Evolutionary conservation across 2,797 vertebrate species (phyloP), one percentile per base, ranked within the genome.

Genomic region (Mormyrus hasselquistii): DNA sequence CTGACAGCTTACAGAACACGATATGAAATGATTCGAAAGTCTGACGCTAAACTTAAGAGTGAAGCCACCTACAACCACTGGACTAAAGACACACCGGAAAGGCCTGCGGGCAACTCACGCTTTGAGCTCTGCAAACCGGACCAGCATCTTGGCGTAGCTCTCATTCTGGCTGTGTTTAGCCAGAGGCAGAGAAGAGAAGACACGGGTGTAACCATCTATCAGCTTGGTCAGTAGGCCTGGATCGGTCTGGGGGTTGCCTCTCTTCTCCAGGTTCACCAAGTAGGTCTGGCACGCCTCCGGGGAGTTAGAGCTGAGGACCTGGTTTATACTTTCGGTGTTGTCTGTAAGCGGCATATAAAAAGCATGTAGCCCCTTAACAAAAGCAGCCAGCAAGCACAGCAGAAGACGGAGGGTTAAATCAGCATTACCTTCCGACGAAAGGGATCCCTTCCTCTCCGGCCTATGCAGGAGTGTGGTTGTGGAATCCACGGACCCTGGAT

Each of bases 111-210:
- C 47, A 92, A 92, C 93, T 96, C 87, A 99, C 98, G 95, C 97
- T 93, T 96, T 99, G 87, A 99, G 94, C 91, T 99, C 97, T 0
- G 98, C 98, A 93, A 98, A 99, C 94, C 97, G 95, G 91, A 99
- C 97, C 88, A 99, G 94, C 92, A 99, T 98, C 90, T 93, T 95
- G 93, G 98, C 98, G 55, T 98, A 99, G 95, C 95, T 97, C 94
- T 96, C 93, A 83, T 97, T 96, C 91, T 97, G 96, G 90, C 96
- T 96, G 89, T 97, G 96, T 69, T 97, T 96, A 92, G 96, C 96
- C 89, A 97, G 94, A 29, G 98, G 96, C 87, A 99, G 93, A 0
- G 93, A 96, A 90, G 95, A 93, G 92, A 99, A 97, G 0, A 98
- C 94, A 92, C 96, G 97, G 69, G 96, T 97, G 87, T 98, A 99